These are phyloP conservation scores for Drosophila macrospina DNA, from an alignment of 2,888 invertebrate species.

Conservation along the genomic window DNA sequence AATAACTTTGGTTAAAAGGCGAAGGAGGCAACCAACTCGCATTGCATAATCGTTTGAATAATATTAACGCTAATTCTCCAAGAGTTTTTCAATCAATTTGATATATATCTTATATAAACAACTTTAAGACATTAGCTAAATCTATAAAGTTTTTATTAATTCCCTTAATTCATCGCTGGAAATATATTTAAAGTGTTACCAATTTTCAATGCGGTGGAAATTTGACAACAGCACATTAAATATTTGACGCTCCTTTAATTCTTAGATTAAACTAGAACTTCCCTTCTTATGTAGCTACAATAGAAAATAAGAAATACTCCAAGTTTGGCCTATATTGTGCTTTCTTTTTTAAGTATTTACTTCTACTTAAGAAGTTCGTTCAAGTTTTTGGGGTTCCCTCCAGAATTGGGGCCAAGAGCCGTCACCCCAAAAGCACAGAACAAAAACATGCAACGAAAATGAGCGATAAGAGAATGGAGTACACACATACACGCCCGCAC, in stretches of 20 bases:
- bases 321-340: constrained; percentile 18
- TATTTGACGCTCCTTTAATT: background rate
- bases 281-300: background rate
- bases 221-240: background rate
- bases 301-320: constrained; percentile 5
- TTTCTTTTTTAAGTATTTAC: constrained; percentile 28
- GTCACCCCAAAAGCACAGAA: constrained; percentile 57
- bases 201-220: background rate
- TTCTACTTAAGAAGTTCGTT: constrained; percentile 37
- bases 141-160: background rate
- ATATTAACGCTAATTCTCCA: background rate
- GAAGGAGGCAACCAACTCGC: background rate
- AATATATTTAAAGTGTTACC: background rate
- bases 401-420: constrained; percentile 50
- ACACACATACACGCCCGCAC: background rate
- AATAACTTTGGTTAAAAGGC: constrained; percentile 1
- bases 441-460: constrained; percentile 46
- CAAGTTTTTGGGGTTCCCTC: constrained; percentile 21
- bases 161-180: background rate
- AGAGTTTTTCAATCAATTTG: background rate
- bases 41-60: background rate
- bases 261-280: background rate
- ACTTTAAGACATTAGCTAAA: no score
- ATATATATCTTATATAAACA: background rate
- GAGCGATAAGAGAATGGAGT: constrained; percentile 44